Evolutionary conservation across 2,888 invertebrate genomes (phyloP), one percentile per base, ranked within the genome.

Genomic region (Abrostola triplasia): DNA sequence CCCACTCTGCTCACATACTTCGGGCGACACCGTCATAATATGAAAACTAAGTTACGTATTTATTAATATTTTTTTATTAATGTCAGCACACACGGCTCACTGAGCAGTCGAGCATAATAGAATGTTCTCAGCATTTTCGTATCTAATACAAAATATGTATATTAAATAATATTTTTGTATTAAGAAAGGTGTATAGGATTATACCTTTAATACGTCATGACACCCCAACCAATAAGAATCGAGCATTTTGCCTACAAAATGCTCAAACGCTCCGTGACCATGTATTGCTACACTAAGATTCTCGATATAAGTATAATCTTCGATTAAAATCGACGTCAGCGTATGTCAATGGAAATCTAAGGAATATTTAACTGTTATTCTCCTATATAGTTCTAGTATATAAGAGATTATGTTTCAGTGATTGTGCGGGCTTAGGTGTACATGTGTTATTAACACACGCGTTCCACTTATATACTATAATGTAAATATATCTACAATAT

Each of bases 401-500:
- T 35, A 35, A 35, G 24, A 13, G 13, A 1, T 9, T 40, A 9
- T 40, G 5, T 49, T 36, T 56, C 36, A 48, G n/a, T 48, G 51
- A 41, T 75, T 77, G 74, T 73, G 70, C 64, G 36, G 59, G 38
- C 50, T 44, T 48, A 63, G 64, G 67, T 63, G 71, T 64, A 75
- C 49, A 66, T 66, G 37, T 60, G 58, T 55, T 54, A 55, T 47
- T 24, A 24, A 59, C 53, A 64, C 59, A 63, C 56, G 40, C n/a
- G 37, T 40, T 36, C 52, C 41, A n/a, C 41, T 59, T 41, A 49
- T n/a, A 37, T 57, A 52, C 11, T 13, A 61, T 35, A 49, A n/a
- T 49, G 49, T 49, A 51, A 40, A 50, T 59, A 55, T 24, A 35
- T 50, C 44, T 59, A 60, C 52, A 73, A 53, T 38, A 65, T 54